Evolutionary conservation across 2,797 vertebrate species (phyloP), one percentile per base, ranked within the genome.

Genomic region (Tympanoctomys barrerae): DNA sequence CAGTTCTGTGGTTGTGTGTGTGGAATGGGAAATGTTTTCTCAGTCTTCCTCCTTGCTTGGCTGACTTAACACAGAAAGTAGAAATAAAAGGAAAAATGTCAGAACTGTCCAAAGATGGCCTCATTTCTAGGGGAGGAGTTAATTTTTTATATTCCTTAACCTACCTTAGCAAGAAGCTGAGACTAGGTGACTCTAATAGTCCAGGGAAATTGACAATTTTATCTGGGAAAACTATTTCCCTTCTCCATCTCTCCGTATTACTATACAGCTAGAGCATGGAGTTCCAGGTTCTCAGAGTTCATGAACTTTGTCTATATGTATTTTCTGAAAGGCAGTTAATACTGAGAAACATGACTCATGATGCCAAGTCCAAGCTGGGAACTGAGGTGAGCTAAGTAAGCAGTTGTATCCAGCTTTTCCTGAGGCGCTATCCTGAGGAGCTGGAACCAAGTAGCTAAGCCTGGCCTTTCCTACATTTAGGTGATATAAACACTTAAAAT

Each of bases 1-100:
- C 96, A 98, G 98, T 99, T 97, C 73, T 80, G 81, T 54, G 82
- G 68, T 36, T 90, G 36, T 87, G 73, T 77, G 81, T 87, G 97
- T 97, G 75, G 84, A 91, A 91, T 54, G n/a, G 33, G 52, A 94
- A 64, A 94, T 18, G 31, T 42, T 70, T 86, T 86, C 68, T 88
- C 52, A 75, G 49, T 54, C 39, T 96, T 88, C 77, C 91, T 95
- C 7, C 46, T 86, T 93, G 42, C 68, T 89, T 81, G 90, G 73
- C 28, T 31, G 64, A 54, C 79, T 90, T 46, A 93, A 93, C 7
- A 33, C 0, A 62, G 33, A 92, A 90, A 73, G 62, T 39, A 92
- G 46, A 96, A 71, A 52, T 49, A 90, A 87, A 82, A 88, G 79
- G 39, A 85, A 77, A 70, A 75, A 57, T 52, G 49, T 93, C 66